Base-by-base conservation (phyloP, 2,113 vertebrate species). In the Tricholaema leucomelas region DNA sequence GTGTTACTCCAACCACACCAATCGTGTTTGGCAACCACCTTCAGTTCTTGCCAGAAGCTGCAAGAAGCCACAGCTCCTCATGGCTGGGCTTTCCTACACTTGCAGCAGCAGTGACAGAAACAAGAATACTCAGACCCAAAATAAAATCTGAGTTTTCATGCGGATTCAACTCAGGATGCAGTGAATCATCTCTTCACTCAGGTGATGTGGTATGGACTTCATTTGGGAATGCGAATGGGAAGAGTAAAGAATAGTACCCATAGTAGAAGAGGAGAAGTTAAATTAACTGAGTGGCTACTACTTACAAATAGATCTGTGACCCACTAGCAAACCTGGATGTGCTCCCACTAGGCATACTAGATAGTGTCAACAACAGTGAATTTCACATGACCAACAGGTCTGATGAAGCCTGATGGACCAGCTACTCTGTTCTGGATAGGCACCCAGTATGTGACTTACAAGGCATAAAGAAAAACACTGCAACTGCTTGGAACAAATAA, bases 141-240 rank as follows among this genome's bases (percentile, higher is more conserved):
- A 50, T 7, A 60, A 24, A 42, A 40, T 3, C 10, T 1, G 7
- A 14, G 1, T 7, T 85, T 48, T 63, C 56, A 27, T 0, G 0
- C 28, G 14, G 7, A 40, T 55, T 60, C 33, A 16, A 3, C 3
- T 19, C 13, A 19, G 16, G 24, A 44, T 13, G 0, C 0, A 60
- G 27, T 4, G 31, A 58, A 16, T 72, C 28, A 40, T 10, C 23
- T 40, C 59, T 30, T 75, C 44, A 12, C 2, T 7, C 15, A 10
- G 42, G 63, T 73, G 23, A 36, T 20, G 52, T 12, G 63, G 40
- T 27, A n/a, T 1, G 13, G 55, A 18, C 10, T 64, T 61, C 13
- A 25, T 7, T 14, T 33, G 10, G 27, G 24, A 76, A 54, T 6
- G 8, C 15, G 71, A 74, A 60, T 4, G 11, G 25, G 16, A 46